A percentile compares a stretch with the other conserved stretches of the same genome.
Conservation (phyloP, 1,140 invertebrate species). For the Latrodectus geometricus region DNA sequence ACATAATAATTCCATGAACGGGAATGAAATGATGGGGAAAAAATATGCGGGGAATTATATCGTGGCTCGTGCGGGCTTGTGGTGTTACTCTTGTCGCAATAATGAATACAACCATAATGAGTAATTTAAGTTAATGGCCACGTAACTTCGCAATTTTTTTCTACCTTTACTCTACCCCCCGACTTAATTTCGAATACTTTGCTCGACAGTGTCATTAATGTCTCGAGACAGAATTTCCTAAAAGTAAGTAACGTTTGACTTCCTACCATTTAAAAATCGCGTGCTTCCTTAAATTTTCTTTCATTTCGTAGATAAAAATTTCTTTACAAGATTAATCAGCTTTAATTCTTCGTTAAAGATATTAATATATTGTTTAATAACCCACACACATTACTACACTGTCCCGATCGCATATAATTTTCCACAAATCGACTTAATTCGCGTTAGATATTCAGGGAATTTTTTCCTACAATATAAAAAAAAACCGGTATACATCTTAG, state of each 20-base stretch:
- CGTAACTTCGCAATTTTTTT: constrained; percentile 28
- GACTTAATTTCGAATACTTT: constrained; percentile 15
- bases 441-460: too few relatives aligned
- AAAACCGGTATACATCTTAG: too few relatives aligned
- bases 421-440: too few relatives aligned
- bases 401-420: too few relatives aligned
- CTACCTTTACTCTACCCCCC: neutral
- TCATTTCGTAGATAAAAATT: too few relatives aligned
- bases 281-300: too few relatives aligned
- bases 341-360: too few relatives aligned
- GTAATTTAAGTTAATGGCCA: constrained; percentile 60
- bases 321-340: too few relatives aligned
- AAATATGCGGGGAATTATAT: neutral
- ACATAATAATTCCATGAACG: constrained; percentile 40
- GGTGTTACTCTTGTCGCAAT: constrained; percentile 40
- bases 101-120: constrained; percentile 59
- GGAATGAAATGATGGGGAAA: constrained; percentile 31
- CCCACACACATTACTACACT: too few relatives aligned
- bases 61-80: neutral
- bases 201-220: constrained; percentile 37
- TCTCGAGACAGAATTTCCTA: constrained; percentile 12
- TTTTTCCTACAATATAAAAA: too few relatives aligned
- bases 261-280: too few relatives aligned
- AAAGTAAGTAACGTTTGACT: constrained; percentile 8
- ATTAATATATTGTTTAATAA: too few relatives aligned